Conservation (phyloP, 2,113 vertebrate genomes). For the Struthidea cinerea region DNA sequence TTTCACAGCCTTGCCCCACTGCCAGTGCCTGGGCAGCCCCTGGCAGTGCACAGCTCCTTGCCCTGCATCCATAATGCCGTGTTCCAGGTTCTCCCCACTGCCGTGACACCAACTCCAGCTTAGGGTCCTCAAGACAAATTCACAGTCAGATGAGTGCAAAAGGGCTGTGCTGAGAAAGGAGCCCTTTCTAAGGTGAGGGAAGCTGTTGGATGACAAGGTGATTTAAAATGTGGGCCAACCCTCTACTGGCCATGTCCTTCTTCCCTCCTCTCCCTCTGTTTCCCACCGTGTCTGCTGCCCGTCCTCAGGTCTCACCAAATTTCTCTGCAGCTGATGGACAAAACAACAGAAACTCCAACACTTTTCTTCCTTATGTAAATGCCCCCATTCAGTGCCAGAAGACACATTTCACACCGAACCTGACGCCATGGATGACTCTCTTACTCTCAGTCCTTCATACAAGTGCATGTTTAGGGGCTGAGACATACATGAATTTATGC, state of each 20-base stretch:
- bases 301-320: neutral
- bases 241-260: neutral
- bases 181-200: neutral
- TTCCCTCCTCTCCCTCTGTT: neutral
- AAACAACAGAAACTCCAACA: neutral
- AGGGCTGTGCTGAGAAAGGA: neutral
- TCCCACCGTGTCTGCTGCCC: neutral
- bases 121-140: neutral
- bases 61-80: neutral
- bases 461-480: neutral
- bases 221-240: neutral
- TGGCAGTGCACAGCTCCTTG: neutral
- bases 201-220: neutral
- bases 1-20: too few relatives aligned
- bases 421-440: neutral
- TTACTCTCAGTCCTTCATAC: fast-evolving
- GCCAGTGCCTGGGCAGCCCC: neutral
- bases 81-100: neutral
- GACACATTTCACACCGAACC: neutral
- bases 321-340: neutral
- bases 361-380: neutral
- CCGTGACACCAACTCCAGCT: neutral
- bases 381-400: neutral
- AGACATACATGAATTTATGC: neutral
- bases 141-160: neutral